A percentile compares a stretch with the other conserved stretches of the same genome.
Evolutionary conservation across 1,140 invertebrate genomes (phyloP).

Genomic region (Drosophila pseudoananassae): DNA sequence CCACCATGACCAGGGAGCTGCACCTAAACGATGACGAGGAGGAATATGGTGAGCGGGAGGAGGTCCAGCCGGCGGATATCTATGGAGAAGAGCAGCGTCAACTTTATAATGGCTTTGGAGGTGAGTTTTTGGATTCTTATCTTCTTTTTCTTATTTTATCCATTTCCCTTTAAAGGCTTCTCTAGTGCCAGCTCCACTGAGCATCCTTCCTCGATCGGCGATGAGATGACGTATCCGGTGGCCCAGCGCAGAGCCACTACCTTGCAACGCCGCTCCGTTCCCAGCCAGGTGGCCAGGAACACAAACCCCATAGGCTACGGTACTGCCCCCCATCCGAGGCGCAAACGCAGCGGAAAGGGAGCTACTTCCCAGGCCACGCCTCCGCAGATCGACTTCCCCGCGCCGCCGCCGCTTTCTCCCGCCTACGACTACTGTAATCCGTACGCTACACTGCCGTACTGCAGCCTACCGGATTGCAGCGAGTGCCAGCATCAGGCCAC

Average conservation of each 20-base stretch:
- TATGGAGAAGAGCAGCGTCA: constrained; percentile 62
- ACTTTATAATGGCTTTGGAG: constrained; percentile 72
- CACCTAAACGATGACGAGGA: constrained; percentile 55
- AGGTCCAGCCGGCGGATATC: constrained; percentile 44
- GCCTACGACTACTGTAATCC: constrained; percentile 82
- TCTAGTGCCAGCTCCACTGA: constrained; percentile 74
- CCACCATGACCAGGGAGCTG: constrained; percentile 73
- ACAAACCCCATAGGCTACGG: constrained; percentile 52
- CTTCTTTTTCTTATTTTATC: not conserved
- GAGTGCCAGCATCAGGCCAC: constrained; percentile 73
- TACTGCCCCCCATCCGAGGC: constrained; percentile 62
- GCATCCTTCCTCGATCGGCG: constrained; percentile 72
- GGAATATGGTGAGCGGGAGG: constrained; percentile 29
- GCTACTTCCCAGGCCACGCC: constrained; percentile 3
- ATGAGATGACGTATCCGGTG: constrained; percentile 36
- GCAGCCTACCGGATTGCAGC: constrained; percentile 75
- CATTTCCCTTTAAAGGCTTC: constrained; percentile 39
- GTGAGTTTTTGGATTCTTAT: constrained; percentile 24
- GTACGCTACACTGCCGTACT: constrained; percentile 73
- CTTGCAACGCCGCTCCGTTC: constrained; percentile 46
- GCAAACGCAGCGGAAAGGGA: constrained; percentile 42
- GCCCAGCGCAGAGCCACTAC: constrained; percentile 49
- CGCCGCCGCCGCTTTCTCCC: constrained; percentile 77
- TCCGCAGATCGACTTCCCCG: constrained; percentile 77
- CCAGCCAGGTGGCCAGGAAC: constrained; percentile 20